Conservation (phyloP, 2,113 vertebrate species). For the Pelvicachromis taeniatus region DNA sequence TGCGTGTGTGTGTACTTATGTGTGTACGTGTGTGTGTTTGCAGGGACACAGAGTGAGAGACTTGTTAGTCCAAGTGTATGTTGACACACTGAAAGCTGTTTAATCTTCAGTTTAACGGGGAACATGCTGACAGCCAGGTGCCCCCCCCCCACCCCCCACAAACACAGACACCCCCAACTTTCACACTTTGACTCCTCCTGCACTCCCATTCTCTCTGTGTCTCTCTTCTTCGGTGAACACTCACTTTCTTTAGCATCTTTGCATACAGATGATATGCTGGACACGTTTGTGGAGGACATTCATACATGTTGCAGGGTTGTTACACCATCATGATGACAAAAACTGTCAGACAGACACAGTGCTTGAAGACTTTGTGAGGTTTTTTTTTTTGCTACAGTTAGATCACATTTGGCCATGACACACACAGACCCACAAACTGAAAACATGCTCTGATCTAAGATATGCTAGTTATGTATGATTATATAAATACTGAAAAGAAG, state of each 20-base stretch:
- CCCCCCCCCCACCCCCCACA: neutral
- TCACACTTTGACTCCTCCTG: neutral
- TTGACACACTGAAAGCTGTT: slow-evolving; percentile 38
- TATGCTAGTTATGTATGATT: neutral
- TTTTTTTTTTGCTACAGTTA: neutral
- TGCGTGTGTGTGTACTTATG: neutral
- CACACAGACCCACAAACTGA: neutral
- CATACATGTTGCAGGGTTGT: neutral
- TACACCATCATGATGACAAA: neutral
- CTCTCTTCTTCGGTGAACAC: neutral
- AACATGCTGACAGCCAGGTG: slow-evolving; percentile 57
- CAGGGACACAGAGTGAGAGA: neutral
- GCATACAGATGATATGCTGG: neutral
- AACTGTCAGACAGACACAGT: neutral
- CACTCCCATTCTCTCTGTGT: neutral
- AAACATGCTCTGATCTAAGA: neutral
- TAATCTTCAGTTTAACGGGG: slow-evolving; percentile 44
- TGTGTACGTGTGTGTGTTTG: neutral
- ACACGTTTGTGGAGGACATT: neutral
- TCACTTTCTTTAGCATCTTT: neutral
- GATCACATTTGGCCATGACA: neutral
- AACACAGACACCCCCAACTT: neutral
- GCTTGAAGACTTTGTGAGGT: neutral
- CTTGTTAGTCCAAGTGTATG: slow-evolving; percentile 33
- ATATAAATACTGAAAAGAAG: neutral